Evolutionary conservation across 2,888 invertebrate genomes (phyloP).

Genomic region (Microplitis manilae): DNA sequence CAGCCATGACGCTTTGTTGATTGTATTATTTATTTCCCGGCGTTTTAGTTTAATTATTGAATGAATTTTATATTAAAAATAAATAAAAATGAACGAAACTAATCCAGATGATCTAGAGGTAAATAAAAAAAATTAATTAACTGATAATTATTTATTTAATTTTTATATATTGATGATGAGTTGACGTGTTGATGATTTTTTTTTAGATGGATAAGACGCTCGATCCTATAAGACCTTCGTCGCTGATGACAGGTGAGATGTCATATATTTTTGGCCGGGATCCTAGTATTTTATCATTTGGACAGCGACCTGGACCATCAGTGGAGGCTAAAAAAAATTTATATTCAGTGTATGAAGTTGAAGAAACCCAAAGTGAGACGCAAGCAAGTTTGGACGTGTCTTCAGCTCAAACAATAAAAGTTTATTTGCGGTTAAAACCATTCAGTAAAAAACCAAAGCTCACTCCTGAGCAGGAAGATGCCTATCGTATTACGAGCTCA

Average conservation of each 20-base stretch:
- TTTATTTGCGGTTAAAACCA: constrained; percentile 76
- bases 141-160: neutral
- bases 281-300: constrained; percentile 66
- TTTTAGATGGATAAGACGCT: constrained; percentile 56
- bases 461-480: constrained; percentile 62
- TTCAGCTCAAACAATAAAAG: constrained; percentile 70
- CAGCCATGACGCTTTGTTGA: neutral
- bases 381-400: constrained; percentile 37
- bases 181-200: neutral
- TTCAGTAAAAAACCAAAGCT: constrained; percentile 64
- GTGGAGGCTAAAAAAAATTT: constrained; percentile 59
- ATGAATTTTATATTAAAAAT: neutral
- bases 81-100: neutral
- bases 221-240: constrained; percentile 55
- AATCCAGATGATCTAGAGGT: neutral
- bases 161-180: neutral
- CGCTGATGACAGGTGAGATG: constrained; percentile 51
- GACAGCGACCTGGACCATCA: constrained; percentile 57
- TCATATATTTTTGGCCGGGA: constrained; percentile 66
- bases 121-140: neutral
- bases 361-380: constrained; percentile 46
- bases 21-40: neutral
- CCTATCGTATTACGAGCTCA: constrained; percentile 72
- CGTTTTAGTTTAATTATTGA: neutral
- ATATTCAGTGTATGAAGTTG: constrained; percentile 58